phyloP scores from a whole-genome alignment of 2,888 invertebrate species.

The Neoaliturus tenellus region DNA sequence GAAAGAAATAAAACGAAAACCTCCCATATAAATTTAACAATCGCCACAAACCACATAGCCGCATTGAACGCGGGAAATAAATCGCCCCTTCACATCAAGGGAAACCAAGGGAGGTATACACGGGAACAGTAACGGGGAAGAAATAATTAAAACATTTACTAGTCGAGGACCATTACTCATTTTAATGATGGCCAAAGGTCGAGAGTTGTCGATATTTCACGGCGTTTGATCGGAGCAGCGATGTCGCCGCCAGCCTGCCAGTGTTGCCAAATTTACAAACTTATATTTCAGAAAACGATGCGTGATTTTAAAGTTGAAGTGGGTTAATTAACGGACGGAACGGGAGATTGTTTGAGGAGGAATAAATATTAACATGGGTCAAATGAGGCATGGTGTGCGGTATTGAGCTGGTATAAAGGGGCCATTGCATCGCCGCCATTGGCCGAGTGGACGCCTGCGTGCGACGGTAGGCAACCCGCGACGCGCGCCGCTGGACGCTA shows the following conservation, averaged over 20 bases:
- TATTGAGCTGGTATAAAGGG: slow-evolving; percentile 58
- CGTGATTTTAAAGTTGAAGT: slow-evolving; percentile 53
- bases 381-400: slow-evolving; percentile 60
- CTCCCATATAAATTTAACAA: no score
- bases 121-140: not conserved
- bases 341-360: slow-evolving; percentile 58
- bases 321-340: slow-evolving; percentile 58
- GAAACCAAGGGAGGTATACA: no score
- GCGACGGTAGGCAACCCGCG: slow-evolving; percentile 29
- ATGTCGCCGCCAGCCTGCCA: slow-evolving; percentile 1
- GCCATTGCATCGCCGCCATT: slow-evolving; percentile 58
- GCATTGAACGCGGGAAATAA: no score
- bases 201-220: not conserved
- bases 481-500: slow-evolving; percentile 21
- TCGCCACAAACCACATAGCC: no score
- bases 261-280: slow-evolving; percentile 28
- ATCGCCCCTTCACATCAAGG: not conserved
- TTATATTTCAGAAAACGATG: slow-evolving; percentile 32
- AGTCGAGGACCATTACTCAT: slow-evolving; percentile 10
- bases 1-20: no score
- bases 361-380: slow-evolving; percentile 61
- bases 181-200: slow-evolving; percentile 21
- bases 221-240: slow-evolving; percentile 29
- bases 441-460: slow-evolving; percentile 55
- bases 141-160: slow-evolving; percentile 14